Evolutionary conservation across 2,888 invertebrate species (phyloP).

Genomic region (Kuschelorhynchus macadamiae): DNA sequence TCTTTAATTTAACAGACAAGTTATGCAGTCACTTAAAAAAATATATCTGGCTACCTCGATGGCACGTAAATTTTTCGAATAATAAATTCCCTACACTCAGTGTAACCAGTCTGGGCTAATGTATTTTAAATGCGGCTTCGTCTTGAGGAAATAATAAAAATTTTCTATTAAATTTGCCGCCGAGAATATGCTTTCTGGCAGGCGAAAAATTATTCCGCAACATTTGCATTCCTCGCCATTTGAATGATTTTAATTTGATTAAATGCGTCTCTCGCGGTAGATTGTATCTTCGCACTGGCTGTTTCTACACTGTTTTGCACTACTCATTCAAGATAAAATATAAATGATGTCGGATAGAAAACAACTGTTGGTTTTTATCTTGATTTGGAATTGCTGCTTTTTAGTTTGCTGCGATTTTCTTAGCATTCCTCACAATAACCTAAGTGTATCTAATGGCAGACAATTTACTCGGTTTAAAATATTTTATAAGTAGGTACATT

Average conservation of each 20-base stretch:
- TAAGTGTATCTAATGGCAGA: constrained; percentile 6
- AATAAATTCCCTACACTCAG: constrained; percentile 30
- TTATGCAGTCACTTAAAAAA: no score
- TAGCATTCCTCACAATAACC: constrained; percentile 11
- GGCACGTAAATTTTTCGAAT: constrained; percentile 18
- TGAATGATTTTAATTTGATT: constrained; percentile 51
- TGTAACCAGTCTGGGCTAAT: constrained; percentile 33
- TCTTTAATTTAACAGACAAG: no score
- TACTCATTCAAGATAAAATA: constrained; percentile 29
- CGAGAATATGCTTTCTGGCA: constrained; percentile 50
- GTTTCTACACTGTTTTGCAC: constrained; percentile 37
- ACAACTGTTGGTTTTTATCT: constrained; percentile 31
- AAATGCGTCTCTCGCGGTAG: constrained; percentile 34
- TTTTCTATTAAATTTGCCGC: constrained; percentile 59
- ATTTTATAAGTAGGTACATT: not conserved
- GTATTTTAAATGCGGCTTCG: constrained; percentile 42
- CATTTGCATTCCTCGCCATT: constrained; percentile 61
- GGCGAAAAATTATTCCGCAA: constrained; percentile 62
- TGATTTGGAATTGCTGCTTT: constrained; percentile 6
- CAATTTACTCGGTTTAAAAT: constrained; percentile 13
- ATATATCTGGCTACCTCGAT: not conserved
- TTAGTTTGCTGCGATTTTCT: constrained; percentile 15
- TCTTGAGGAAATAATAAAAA: constrained; percentile 51
- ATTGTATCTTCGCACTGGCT: constrained; percentile 30
- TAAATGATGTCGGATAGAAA: constrained; percentile 25